Evolutionary conservation across 2,113 vertebrate genomes (phyloP).

Genomic region (Artemisiospiza belli): DNA sequence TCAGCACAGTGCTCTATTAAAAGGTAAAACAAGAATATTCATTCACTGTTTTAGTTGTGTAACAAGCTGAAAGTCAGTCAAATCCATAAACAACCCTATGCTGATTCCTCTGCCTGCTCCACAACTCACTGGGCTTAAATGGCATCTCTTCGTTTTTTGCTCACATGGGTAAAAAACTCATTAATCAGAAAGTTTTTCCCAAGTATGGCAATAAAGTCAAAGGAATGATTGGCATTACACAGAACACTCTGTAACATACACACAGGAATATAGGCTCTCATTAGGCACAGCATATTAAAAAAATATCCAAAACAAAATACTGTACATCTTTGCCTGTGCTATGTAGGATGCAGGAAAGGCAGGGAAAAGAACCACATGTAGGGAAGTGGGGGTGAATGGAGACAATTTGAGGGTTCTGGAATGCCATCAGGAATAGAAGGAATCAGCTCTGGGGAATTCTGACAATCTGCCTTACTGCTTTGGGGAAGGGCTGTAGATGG

Average conservation of each 20-base stretch:
- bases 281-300: slow-evolving; percentile 7
- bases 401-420: not conserved
- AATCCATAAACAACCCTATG: not conserved
- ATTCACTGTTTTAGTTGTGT: not conserved
- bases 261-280: slow-evolving; percentile 19
- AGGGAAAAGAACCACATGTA: not conserved
- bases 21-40: slow-evolving; percentile 35
- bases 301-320: not conserved
- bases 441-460: not conserved
- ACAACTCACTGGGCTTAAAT: slow-evolving; percentile 36
- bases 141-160: not conserved
- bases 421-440: not conserved
- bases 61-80: slow-evolving; percentile 49
- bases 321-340: not conserved
- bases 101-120: slow-evolving; percentile 44
- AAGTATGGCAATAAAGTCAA: slow-evolving; percentile 60
- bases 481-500: not conserved
- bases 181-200: slow-evolving; percentile 60
- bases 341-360: not conserved
- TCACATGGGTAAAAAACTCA: slow-evolving; percentile 26
- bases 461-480: not conserved
- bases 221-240: slow-evolving; percentile 56
- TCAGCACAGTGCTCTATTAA: not conserved
- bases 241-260: slow-evolving; percentile 1
- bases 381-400: not conserved